phyloP scores from a whole-genome alignment of 2,797 vertebrate species.

The Austrolebias charrua region DNA sequence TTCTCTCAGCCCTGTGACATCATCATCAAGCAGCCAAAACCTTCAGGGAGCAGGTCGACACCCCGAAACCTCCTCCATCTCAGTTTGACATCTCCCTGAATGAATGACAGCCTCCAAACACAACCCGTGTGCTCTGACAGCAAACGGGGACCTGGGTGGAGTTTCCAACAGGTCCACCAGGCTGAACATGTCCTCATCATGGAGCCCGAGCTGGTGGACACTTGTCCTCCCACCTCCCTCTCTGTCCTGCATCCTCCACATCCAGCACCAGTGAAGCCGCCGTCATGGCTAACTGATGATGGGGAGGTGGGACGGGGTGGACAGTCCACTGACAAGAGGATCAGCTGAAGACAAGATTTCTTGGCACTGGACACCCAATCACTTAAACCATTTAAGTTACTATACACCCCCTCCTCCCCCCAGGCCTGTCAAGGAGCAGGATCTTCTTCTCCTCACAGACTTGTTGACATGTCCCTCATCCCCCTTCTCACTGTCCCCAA shows the following conservation, averaged over 20 bases:
- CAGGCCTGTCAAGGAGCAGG: slow-evolving; percentile 17
- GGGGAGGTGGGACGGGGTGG: slow-evolving; percentile 12
- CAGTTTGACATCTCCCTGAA: slow-evolving; percentile 7
- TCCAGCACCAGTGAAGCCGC: slow-evolving; percentile 45
- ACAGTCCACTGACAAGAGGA: slow-evolving; percentile 30
- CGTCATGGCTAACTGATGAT: slow-evolving; percentile 23
- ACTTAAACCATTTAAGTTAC: slow-evolving; percentile 70
- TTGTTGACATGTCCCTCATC: slow-evolving; percentile 31
- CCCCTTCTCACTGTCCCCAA: slow-evolving; percentile 1
- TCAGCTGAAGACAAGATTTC: slow-evolving; percentile 64
- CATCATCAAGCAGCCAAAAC: slow-evolving; percentile 31
- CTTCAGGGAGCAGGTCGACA: slow-evolving; percentile 47
- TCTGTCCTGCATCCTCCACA: slow-evolving; percentile 13
- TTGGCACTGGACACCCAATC: slow-evolving; percentile 73
- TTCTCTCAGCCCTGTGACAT: no score
- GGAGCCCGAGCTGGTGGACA: slow-evolving; percentile 55
- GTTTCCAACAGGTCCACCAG: slow-evolving; percentile 19
- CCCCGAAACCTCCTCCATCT: slow-evolving; percentile 29
- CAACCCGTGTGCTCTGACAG: slow-evolving; percentile 5
- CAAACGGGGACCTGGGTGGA: slow-evolving; percentile 27
- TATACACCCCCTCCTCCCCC: slow-evolving; percentile 22
- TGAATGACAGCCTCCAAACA: slow-evolving; percentile 7
- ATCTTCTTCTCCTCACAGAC: slow-evolving; percentile 23
- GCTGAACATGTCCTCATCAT: slow-evolving; percentile 28
- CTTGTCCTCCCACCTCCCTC: slow-evolving; percentile 27